Conservation (phyloP, 2,888 invertebrate species). For the Choreutis nemorana region DNA sequence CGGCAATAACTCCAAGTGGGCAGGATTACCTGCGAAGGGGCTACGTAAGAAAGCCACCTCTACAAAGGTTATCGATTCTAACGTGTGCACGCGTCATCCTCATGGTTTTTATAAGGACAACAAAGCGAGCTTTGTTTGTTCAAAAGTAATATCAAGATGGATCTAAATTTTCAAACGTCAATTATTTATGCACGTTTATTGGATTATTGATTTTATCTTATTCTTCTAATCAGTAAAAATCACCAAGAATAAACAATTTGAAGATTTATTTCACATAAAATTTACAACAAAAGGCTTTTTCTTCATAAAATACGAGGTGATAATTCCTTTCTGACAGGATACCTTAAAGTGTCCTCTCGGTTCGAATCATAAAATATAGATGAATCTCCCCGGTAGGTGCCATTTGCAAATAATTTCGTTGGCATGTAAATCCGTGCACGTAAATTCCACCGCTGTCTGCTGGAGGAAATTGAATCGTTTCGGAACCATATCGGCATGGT, state of each 20-base stretch:
- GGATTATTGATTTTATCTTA: too few relatives aligned
- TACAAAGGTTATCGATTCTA: slow-evolving; percentile 61
- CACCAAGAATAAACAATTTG: too few relatives aligned
- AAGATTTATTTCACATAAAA: too few relatives aligned
- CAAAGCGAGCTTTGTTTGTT: too few relatives aligned
- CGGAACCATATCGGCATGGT: slow-evolving; percentile 50
- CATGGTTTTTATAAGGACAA: too few relatives aligned
- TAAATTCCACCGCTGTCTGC: slow-evolving; percentile 60
- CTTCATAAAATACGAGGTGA: slow-evolving; percentile 13
- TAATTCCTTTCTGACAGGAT: slow-evolving; percentile 18
- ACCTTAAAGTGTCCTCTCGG: slow-evolving; percentile 26
- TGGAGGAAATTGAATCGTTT: slow-evolving; percentile 63
- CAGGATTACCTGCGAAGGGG: slow-evolving; percentile 65
- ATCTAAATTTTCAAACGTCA: too few relatives aligned
- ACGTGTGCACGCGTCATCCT: slow-evolving; percentile 43
- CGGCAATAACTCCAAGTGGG: slow-evolving; percentile 66
- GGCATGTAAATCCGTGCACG: slow-evolving; percentile 61
- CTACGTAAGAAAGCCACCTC: slow-evolving; percentile 56
- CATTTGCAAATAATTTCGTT: slow-evolving; percentile 59
- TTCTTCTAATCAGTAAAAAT: too few relatives aligned
- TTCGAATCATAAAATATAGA: slow-evolving; percentile 45
- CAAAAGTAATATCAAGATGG: too few relatives aligned
- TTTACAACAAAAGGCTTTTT: slow-evolving; percentile 10
- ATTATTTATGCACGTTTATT: too few relatives aligned
- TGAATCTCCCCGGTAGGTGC: slow-evolving; percentile 36